Percentiles rank a stretch among this genome's conserved stretches.
Conservation (phyloP, 2,113 vertebrate species). For the Stomatorhinus ivindoensis region DNA sequence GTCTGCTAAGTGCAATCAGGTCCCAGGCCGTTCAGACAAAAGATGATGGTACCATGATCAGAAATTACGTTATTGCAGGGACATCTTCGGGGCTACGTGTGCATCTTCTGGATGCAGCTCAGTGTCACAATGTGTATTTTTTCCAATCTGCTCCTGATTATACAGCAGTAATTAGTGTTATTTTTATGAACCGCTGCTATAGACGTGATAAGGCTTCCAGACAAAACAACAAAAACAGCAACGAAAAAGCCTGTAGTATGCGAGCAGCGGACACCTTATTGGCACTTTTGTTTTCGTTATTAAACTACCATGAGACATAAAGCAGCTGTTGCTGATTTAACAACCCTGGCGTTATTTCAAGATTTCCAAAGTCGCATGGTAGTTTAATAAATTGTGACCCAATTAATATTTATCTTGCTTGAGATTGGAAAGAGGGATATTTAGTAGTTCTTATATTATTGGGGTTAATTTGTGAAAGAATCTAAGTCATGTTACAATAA, state of each 20-base stretch:
- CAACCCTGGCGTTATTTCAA: neutral
- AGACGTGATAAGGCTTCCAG: neutral
- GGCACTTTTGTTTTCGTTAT: neutral
- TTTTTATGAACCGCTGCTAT: neutral
- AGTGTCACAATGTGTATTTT: neutral
- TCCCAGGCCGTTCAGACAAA: neutral
- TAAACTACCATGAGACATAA: too few relatives aligned
- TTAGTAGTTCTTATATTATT: neutral
- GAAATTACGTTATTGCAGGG: neutral
- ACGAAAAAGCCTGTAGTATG: neutral
- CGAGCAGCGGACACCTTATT: neutral
- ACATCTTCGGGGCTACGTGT: neutral
- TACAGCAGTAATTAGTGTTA: neutral
- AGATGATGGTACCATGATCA: neutral
- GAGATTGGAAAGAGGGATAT: neutral
- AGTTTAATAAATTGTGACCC: neutral
- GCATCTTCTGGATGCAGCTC: neutral
- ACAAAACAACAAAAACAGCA: neutral
- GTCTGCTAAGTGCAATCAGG: neutral
- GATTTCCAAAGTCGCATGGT: neutral
- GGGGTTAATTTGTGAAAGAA: neutral
- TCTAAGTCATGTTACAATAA: neutral
- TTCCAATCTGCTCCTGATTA: neutral
- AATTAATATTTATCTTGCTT: neutral
- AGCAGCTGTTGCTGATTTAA: neutral